Percentiles rank a stretch among this genome's conserved stretches.
Evolutionary conservation across 1,140 invertebrate species (phyloP).

Genomic region (Dufourea novaeangliae): DNA sequence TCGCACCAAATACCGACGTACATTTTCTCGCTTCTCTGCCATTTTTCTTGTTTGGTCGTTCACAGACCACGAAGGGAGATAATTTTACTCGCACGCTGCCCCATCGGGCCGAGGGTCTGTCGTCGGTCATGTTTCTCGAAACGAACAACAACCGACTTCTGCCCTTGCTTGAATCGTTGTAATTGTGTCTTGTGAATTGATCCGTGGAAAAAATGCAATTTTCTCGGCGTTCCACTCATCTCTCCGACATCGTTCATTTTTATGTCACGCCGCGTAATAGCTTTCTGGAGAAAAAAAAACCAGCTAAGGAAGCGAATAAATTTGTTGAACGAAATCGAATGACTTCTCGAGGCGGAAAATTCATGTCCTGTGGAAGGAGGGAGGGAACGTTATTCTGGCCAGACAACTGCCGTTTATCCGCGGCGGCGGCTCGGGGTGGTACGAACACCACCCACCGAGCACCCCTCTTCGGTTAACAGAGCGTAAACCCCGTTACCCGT

Average conservation of each 20-base stretch:
- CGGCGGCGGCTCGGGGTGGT: neutral
- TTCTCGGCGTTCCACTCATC: neutral
- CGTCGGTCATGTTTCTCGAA: slow-evolving; percentile 57
- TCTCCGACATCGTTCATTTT: too few species aligned
- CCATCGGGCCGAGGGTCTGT: slow-evolving; percentile 59
- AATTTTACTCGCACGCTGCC: slow-evolving; percentile 68
- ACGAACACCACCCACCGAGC: neutral
- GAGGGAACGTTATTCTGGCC: neutral
- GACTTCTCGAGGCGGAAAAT: neutral
- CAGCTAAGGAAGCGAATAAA: too few species aligned
- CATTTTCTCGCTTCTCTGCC: slow-evolving; percentile 14
- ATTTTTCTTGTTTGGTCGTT: slow-evolving; percentile 37
- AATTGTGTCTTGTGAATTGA: neutral
- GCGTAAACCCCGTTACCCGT: slow-evolving; percentile 69
- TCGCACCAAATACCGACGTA: too few species aligned
- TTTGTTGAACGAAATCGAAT: neutral
- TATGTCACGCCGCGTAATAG: too few species aligned
- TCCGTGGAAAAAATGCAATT: neutral
- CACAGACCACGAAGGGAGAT: slow-evolving; percentile 60
- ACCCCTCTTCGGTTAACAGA: slow-evolving; percentile 68
- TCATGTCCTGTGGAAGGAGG: neutral
- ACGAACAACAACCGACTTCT: neutral
- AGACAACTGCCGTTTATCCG: slow-evolving; percentile 13
- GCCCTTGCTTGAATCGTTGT: neutral
- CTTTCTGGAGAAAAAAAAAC: too few species aligned